These are phyloP conservation scores for Gymnopithys bicolor DNA, from an alignment of 2,797 vertebrate species.

Conservation along the genomic window DNA sequence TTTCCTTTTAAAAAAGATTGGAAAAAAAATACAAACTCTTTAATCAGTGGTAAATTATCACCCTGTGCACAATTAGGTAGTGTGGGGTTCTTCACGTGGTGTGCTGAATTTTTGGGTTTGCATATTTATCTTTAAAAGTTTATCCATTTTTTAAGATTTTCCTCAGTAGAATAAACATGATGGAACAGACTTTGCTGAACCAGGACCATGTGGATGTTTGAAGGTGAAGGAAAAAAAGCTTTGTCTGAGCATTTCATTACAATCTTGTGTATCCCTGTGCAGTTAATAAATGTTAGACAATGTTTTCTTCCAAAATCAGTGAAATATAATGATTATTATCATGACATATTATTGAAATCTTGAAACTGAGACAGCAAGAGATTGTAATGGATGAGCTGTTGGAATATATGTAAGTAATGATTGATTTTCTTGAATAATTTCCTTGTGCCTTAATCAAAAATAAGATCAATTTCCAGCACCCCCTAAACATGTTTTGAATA, in stretches of 20 bases:
- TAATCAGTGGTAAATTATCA: conserved; percentile 85
- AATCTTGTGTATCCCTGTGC: neutral
- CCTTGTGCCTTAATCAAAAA: neutral
- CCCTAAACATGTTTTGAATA: neutral
- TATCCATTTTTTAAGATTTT: neutral
- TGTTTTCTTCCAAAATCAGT: neutral
- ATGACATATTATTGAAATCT: neutral
- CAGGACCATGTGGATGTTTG: neutral
- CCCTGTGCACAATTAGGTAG: conserved; percentile 64
- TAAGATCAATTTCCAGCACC: neutral
- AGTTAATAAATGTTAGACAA: neutral
- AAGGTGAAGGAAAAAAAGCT: neutral
- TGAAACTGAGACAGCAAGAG: neutral
- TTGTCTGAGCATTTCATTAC: neutral
- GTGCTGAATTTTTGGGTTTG: conserved; percentile 49
- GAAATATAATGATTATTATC: neutral
- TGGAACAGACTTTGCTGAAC: neutral
- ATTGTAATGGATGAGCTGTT: neutral
- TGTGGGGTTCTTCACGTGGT: neutral
- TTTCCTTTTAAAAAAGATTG: conserved; percentile 78
- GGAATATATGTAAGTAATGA: neutral
- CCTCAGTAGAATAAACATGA: neutral
- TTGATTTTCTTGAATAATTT: neutral
- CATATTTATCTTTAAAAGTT: conserved; percentile 67
- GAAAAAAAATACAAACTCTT: conserved; percentile 79